Conservation (phyloP, 2,113 vertebrate species). For the Pangasianodon hypophthalmus region DNA sequence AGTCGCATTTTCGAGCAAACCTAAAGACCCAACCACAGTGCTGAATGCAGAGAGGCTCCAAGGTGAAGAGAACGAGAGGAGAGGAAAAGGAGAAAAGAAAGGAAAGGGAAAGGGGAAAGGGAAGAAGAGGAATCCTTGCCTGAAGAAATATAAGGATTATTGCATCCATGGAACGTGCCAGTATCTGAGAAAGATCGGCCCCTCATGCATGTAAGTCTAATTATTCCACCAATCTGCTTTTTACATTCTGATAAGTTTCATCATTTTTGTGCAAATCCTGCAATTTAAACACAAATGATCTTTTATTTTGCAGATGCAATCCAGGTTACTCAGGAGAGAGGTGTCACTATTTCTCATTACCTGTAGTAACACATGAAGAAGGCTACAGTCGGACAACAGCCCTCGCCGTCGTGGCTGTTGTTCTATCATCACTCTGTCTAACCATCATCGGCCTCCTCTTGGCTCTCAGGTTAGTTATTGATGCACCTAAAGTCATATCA, state of each 20-base stretch:
- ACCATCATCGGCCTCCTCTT: conserved; percentile 87
- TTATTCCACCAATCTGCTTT: not conserved
- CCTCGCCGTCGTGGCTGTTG: conserved; percentile 87
- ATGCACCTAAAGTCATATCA: not conserved
- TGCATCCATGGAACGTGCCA: conserved; percentile 95
- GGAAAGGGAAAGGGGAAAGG: conserved; percentile 86
- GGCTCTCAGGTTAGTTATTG: conserved; percentile 83
- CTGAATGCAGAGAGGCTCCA: conserved; percentile 59
- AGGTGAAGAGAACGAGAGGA: conserved; percentile 71
- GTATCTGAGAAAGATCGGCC: conserved; percentile 78
- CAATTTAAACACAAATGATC: not conserved
- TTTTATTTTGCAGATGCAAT: conserved; percentile 73
- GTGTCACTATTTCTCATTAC: conserved; percentile 83
- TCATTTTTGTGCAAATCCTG: not conserved
- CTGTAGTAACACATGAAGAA: conserved; percentile 75
- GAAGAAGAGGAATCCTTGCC: conserved; percentile 91
- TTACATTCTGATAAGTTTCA: not conserved
- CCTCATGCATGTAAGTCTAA: conserved; percentile 88
- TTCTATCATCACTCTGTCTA: conserved; percentile 91
- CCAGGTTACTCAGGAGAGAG: conserved; percentile 84
- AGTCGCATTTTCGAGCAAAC: conserved; percentile 89
- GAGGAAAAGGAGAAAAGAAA: conserved; percentile 69
- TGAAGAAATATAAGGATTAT: conserved; percentile 89
- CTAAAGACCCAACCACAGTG: conserved; percentile 72
- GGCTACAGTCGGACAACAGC: conserved; percentile 87